These are phyloP conservation scores for Tenodera sinensis DNA, from an alignment of 2,888 invertebrate genomes.

Conservation along the genomic window DNA sequence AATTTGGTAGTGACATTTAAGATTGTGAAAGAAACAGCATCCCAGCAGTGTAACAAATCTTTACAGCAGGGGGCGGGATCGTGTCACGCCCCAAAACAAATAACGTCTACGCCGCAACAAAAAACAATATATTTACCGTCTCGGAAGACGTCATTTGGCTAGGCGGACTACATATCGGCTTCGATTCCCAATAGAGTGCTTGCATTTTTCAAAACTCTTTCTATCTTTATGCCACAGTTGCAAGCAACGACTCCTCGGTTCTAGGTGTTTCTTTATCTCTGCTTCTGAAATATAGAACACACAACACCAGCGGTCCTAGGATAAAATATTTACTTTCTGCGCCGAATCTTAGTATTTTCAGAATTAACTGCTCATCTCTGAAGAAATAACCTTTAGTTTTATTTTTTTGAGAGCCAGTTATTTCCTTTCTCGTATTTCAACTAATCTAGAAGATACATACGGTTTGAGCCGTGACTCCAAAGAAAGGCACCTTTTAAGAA, in stretches of 20 bases:
- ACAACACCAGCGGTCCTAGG: not conserved
- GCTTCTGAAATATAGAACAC: no score
- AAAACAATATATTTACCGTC: not conserved
- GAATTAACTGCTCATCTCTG: no score
- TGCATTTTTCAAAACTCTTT: not conserved
- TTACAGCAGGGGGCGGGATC: not conserved
- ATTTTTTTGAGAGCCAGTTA: no score
- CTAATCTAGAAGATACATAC: no score
- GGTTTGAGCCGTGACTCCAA: no score
- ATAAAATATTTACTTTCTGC: not conserved
- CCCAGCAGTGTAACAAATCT: not conserved
- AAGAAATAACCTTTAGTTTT: no score
- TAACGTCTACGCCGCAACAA: no score
- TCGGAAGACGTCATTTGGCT: not conserved
- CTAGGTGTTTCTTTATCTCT: not conserved
- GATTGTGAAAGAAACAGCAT: not conserved
- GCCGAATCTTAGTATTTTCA: no score
- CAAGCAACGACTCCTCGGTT: not conserved
- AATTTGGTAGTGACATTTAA: not conserved
- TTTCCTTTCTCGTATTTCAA: no score
- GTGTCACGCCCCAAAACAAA: not conserved
- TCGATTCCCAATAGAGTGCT: not conserved
- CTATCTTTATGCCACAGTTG: not conserved
- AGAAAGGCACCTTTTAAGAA: no score
- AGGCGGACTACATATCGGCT: not conserved